Base-by-base conservation (phyloP, 2,888 invertebrate species). In the Lepidocyrtoides sp. region DNA sequence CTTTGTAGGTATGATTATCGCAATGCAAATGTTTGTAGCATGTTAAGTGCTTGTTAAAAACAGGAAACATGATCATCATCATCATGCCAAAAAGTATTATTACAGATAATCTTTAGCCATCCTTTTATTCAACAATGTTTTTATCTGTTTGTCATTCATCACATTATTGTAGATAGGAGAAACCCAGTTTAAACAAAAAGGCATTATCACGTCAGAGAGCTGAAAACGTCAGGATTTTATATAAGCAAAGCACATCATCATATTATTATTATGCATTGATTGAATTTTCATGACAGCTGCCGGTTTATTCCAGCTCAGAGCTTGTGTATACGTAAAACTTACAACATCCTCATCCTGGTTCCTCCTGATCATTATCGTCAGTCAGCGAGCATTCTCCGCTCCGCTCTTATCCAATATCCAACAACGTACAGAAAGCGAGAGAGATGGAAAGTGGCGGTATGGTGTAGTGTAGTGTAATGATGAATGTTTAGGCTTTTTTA, bases 241-340 rank as follows among this genome's bases (percentile, higher is more conserved):
- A 26, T 75, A n/a, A n/a, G n/a, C n/a, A n/a, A 14, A 23, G 14
- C 17, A 36, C 48, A 26, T 44, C 44, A 44, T 20, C 77, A 44
- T 41, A 20, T 48, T 17, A 77, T 51, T 51, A 77, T 48, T 54
- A 41, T 51, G n/a, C 41, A 14, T 60, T 89, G 89, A 89, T 89
- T 89, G 89, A 89, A 89, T 81, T 89, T 51, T 77, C 89, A 81
- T 89, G 89, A 81, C 87, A 89, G 89, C 26, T 51, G 29, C 84
- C 48, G 83, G 89, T 89, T 89, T 63, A 63, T 57, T 89, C 89
- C 89, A 89, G 82, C 72, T 82, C 51, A 79, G 14, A 12, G 10
- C 32, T 57, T 51, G 17, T n/a, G n/a, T n/a, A n/a, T n/a, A n/a
- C n/a, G n/a, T n/a, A 63, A 48, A 32, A 26, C 32, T 32, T 51